Conservation (phyloP, 2,113 vertebrate genomes). For the Thalassarche chlororhynchos region DNA sequence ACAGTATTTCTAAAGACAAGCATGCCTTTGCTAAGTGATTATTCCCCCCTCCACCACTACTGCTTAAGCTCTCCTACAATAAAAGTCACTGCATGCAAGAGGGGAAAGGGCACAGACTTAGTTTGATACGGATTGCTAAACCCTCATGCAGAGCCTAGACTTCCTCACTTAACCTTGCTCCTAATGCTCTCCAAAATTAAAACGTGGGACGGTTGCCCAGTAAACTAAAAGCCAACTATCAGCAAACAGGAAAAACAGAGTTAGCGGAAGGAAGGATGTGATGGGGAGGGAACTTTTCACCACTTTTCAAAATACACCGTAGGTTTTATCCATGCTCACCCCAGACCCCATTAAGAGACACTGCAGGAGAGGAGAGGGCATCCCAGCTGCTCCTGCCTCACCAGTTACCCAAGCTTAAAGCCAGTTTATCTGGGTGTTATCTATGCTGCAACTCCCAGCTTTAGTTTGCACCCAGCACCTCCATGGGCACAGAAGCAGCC, state of each 20-base stretch:
- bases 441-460: neutral
- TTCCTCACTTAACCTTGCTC: neutral
- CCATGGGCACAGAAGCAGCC: accelerated
- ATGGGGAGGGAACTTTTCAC: neutral
- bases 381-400: neutral
- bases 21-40: neutral
- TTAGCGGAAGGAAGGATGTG: neutral
- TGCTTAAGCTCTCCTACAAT: neutral
- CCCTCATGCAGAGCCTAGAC: neutral
- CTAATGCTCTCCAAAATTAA: neutral
- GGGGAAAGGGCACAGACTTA: neutral
- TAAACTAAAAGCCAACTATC: neutral
- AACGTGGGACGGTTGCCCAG: neutral
- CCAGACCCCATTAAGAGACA: accelerated
- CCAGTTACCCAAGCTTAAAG: neutral
- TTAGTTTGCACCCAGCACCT: neutral
- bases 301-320: neutral
- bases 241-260: neutral
- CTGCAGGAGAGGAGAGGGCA: neutral
- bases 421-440: neutral
- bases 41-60: neutral
- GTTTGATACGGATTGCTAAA: neutral
- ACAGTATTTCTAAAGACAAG: neutral
- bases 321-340: accelerated
- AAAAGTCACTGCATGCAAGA: neutral